phyloP scores from a whole-genome alignment of 1,140 invertebrate genomes.

The Drosophila nasuta region DNA sequence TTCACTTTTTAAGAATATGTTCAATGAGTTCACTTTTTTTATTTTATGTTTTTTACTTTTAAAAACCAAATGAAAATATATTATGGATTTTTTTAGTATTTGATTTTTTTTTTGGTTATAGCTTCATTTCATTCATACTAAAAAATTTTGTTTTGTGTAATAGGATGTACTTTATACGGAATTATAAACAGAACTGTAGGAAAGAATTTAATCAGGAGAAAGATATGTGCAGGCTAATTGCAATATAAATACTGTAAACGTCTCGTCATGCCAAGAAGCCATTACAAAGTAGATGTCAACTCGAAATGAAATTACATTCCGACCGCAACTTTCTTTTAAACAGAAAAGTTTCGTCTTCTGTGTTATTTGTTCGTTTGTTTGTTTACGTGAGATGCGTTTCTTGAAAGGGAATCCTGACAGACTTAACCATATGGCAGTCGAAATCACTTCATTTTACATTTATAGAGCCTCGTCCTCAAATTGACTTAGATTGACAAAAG shows the following conservation, averaged over 20 bases:
- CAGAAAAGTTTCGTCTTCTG: conserved; percentile 54
- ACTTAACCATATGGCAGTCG: conserved; percentile 57
- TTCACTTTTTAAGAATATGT: too few species aligned
- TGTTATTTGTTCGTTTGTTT: conserved; percentile 39
- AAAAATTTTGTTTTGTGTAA: background rate
- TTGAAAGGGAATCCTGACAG: conserved; percentile 40
- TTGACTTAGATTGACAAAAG: conserved; percentile 15
- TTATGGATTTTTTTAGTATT: too few species aligned
- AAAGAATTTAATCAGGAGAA: background rate
- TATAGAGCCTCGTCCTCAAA: conserved; percentile 28
- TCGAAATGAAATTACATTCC: conserved; percentile 58
- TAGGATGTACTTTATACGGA: too few species aligned
- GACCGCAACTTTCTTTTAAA: conserved; percentile 44
- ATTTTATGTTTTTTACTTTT: too few species aligned
- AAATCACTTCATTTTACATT: conserved; percentile 44
- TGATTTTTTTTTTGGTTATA: too few species aligned
- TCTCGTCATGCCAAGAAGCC: conserved; percentile 51
- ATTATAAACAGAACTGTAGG: conserved; percentile 4
- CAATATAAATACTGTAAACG: conserved; percentile 67
- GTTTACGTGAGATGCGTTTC: conserved; percentile 18
- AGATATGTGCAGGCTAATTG: conserved; percentile 59
- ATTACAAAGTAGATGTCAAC: conserved; percentile 58
- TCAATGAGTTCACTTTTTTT: too few species aligned
- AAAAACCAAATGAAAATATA: too few species aligned
- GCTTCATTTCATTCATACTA: background rate